Base-by-base conservation (phyloP, 2,888 invertebrate species). In the Archips xylosteana region DNA sequence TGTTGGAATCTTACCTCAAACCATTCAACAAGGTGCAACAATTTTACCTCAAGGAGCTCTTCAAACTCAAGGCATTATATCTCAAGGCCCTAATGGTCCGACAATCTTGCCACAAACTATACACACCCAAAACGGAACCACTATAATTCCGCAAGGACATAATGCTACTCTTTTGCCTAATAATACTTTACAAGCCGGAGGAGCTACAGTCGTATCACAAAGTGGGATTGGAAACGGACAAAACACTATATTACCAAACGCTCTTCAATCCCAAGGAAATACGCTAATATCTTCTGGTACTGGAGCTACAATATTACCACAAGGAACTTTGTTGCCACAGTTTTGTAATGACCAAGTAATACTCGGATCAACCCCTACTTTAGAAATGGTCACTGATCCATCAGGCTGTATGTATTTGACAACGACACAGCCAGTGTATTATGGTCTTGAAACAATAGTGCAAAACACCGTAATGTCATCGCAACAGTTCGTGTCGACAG, bases 391-490 rank as follows among this genome's bases (percentile, higher is more conserved):
- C 13, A 95, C 95, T 12, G 95, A 96, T 85, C 95, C 92, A 47
- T 91, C 92, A 62, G 95, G 95, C 5, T 95, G 95, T 76, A 95
- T 96, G 90, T 95, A 96, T 82, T 85, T 96, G 71, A 93, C 95
- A 60, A 94, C 96, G 2, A 96, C 96, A 15, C 97, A 97, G 80
- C 97, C 97, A 4, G 96, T 97, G 81, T 97, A 97, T 82, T 97
- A 97, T 81, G 97, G 97, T 0, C 93, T 97, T 77, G 97, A 98
- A 90, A 97, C 97, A 0, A 97, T 97, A 70, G 97, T 98, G 2
- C 97, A 97, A 87, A 98, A 97, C 83, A 97, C 97, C 4, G 97
- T 97, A 0, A 97, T 97, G 97, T 97, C 97, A n/a, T 97, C 97
- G 34, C 97, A 97, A 84, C 97, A 97, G 84, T 97, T 97, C 84